Evolutionary conservation across 2,797 vertebrate species (phyloP).

Genomic region (Enoplosus armatus): DNA sequence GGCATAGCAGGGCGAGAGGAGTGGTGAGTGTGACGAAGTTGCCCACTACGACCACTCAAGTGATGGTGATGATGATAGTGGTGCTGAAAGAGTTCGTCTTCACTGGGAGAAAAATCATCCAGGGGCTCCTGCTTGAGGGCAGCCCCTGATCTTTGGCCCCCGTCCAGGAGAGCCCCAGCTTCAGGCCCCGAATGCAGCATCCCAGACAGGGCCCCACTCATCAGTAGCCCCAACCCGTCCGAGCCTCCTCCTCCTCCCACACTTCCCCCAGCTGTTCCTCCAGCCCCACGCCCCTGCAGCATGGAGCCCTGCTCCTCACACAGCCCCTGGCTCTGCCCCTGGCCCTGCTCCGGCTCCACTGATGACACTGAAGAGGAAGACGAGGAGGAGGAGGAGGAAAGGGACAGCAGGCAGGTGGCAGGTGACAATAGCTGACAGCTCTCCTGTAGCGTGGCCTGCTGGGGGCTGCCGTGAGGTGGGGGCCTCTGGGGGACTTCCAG

Average conservation of each 20-base stretch:
- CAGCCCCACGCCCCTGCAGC: constrained; percentile 81
- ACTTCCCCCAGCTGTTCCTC: constrained; percentile 66
- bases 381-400: constrained; percentile 83
- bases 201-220: constrained; percentile 81
- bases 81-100: constrained; percentile 88
- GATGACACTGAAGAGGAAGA: constrained; percentile 84
- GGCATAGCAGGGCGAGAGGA: constrained; percentile 90
- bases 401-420: constrained; percentile 88
- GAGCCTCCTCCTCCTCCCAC: constrained; percentile 78
- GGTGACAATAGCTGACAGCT: constrained; percentile 88
- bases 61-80: constrained; percentile 89
- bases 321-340: constrained; percentile 81
- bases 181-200: constrained; percentile 80
- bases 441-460: constrained; percentile 80
- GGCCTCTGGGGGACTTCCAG: constrained; percentile 77
- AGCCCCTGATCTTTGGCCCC: constrained; percentile 84
- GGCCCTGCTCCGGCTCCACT: constrained; percentile 85
- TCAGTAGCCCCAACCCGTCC: constrained; percentile 87
- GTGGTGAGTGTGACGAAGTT: constrained; percentile 89
- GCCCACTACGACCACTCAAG: constrained; percentile 72
- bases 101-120: constrained; percentile 89
- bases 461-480: constrained; percentile 81
- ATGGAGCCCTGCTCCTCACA: constrained; percentile 89
- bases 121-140: constrained; percentile 95
- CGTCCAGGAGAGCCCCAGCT: constrained; percentile 74